These are phyloP conservation scores for Macrotus californicus DNA, from an alignment of 2,113 vertebrate genomes.

Conservation along the genomic window DNA sequence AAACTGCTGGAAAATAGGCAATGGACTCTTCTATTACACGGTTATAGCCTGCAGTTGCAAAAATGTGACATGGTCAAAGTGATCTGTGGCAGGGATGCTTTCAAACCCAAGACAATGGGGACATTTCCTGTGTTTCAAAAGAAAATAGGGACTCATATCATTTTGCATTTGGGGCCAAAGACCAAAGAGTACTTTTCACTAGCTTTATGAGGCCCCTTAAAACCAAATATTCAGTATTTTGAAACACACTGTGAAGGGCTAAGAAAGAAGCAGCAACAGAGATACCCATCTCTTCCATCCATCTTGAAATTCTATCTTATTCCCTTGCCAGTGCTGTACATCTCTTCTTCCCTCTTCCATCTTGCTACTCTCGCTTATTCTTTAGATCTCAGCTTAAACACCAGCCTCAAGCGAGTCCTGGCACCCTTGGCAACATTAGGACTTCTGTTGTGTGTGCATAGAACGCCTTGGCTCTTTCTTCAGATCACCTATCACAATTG, in stretches of 20 bases:
- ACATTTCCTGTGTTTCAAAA: conserved; percentile 29
- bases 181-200: not conserved
- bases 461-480: not conserved
- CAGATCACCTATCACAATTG: not conserved
- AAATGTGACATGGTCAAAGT: not conserved
- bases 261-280: not conserved
- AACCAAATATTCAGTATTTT: not conserved
- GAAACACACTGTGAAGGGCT: not conserved
- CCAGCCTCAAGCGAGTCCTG: not conserved
- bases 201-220: not conserved
- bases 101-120: not conserved
- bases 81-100: not conserved
- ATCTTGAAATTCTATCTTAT: not conserved
- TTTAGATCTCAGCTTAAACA: not conserved
- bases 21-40: not conserved
- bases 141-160: not conserved
- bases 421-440: not conserved
- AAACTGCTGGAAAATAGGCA: not conserved
- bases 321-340: not conserved
- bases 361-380: not conserved
- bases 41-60: not conserved
- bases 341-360: not conserved
- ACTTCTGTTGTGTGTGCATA: not conserved
- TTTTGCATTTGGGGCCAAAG: not conserved
- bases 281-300: not conserved